Evolutionary conservation across 2,113 vertebrate genomes (phyloP).

Genomic region (Chionodraco myersi): DNA sequence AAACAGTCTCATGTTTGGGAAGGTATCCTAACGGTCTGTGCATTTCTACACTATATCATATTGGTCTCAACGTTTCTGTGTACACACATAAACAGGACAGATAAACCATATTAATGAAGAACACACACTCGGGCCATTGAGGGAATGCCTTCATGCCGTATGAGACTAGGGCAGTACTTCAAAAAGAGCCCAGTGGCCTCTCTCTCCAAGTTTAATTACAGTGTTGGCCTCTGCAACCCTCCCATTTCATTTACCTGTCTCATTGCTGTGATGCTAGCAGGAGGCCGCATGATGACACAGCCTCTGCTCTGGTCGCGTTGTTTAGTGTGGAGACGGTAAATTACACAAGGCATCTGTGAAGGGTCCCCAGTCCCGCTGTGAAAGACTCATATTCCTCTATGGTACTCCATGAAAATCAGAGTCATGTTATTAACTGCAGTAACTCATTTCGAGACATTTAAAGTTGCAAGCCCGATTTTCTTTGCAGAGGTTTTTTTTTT

Average conservation of each 20-base stretch:
- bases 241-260: slow-evolving; percentile 74
- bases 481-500: slow-evolving; percentile 6
- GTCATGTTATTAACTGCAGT: slow-evolving; percentile 41
- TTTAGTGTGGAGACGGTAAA: slow-evolving; percentile 56
- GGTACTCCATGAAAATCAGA: slow-evolving; percentile 33
- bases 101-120: slow-evolving; percentile 14
- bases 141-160: neutral
- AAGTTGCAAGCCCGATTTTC: slow-evolving; percentile 21
- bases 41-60: too few species aligned
- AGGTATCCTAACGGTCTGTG: too few species aligned
- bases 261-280: slow-evolving; percentile 63
- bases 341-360: slow-evolving; percentile 55
- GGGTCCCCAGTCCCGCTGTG: slow-evolving; percentile 27
- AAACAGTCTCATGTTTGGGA: too few species aligned
- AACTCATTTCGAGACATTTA: slow-evolving; percentile 51
- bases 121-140: neutral
- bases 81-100: neutral
- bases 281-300: slow-evolving; percentile 60
- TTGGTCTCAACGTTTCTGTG: too few species aligned
- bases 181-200: slow-evolving; percentile 47
- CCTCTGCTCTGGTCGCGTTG: slow-evolving; percentile 48
- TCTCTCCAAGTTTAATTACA: slow-evolving; percentile 77
- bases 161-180: slow-evolving; percentile 32
- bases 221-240: slow-evolving; percentile 53
- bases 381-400: slow-evolving; percentile 19